Percentiles rank a stretch among this genome's conserved stretches.
Evolutionary conservation across 2,113 vertebrate genomes (phyloP).

Genomic region (Gallinago undulata): DNA sequence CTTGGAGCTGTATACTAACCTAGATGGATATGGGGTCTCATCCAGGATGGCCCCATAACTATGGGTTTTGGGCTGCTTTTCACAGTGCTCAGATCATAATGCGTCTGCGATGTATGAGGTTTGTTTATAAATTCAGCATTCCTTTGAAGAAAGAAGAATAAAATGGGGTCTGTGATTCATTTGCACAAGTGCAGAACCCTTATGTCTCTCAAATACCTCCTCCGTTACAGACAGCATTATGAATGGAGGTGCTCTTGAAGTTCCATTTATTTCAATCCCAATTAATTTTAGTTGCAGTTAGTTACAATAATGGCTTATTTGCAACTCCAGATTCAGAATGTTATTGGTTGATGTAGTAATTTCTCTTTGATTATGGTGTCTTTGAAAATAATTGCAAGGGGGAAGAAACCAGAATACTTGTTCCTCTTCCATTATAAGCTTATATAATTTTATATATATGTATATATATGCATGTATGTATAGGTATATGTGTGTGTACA

Average conservation of each 20-base stretch:
- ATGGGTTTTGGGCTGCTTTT: background rate
- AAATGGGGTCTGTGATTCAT: background rate
- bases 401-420: background rate
- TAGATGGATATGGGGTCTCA: background rate
- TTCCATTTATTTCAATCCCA: background rate
- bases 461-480: background rate
- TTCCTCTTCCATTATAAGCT: background rate
- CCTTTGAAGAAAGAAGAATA: background rate
- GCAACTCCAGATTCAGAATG: background rate
- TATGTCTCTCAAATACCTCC: background rate
- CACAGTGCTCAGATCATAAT: background rate
- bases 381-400: background rate
- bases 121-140: background rate
- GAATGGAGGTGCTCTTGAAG: background rate
- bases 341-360: background rate
- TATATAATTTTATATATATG: background rate
- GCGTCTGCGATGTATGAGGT: background rate
- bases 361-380: background rate
- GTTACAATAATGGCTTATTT: background rate
- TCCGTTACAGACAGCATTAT: background rate
- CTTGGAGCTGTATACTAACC: background rate
- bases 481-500: fast-evolving
- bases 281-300: background rate
- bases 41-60: background rate
- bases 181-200: background rate